A percentile compares a stretch with the other conserved stretches of the same genome.
Evolutionary conservation across 2,888 invertebrate genomes (phyloP).

Genomic region (Pseudococcus viburni): DNA sequence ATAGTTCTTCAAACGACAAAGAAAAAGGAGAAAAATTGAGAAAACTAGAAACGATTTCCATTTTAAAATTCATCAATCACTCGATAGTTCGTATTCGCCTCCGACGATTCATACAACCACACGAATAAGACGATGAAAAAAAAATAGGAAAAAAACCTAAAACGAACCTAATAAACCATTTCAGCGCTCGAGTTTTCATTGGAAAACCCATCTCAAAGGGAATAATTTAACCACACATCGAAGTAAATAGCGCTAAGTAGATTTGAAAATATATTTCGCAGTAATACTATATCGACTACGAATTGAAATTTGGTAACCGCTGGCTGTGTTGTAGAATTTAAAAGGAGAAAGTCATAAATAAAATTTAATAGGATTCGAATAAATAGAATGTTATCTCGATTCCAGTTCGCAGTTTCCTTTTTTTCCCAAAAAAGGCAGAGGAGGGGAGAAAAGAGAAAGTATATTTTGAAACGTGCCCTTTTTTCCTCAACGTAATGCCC

Average conservation of each 20-base stretch:
- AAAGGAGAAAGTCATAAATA: conserved; percentile 59
- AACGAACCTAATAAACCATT: neutral
- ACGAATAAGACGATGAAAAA: neutral
- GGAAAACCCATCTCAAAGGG: neutral
- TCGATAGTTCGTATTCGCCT: neutral
- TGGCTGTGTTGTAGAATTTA: conserved; percentile 50
- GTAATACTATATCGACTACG: conserved; percentile 38
- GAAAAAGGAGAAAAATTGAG: too few relatives aligned
- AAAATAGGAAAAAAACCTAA: neutral
- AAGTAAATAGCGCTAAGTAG: conserved; percentile 6
- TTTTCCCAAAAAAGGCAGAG: neutral
- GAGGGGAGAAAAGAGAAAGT: neutral
- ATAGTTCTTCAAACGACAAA: too few relatives aligned
- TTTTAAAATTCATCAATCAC: conserved; percentile 5
- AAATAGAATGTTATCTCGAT: conserved; percentile 63
- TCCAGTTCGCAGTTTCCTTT: conserved; percentile 45
- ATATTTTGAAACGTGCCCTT: conserved; percentile 32
- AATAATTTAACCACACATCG: conserved; percentile 33
- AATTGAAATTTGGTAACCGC: conserved; percentile 59
- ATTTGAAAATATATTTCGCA: conserved; percentile 16
- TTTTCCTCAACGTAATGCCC: conserved; percentile 13
- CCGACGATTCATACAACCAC: neutral
- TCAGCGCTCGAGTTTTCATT: neutral
- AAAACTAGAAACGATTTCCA: neutral
- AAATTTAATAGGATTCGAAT: conserved; percentile 63